These are phyloP conservation scores for Trachymyrmex septentrionalis DNA, from an alignment of 1,140 invertebrate genomes.

Conservation along the genomic window DNA sequence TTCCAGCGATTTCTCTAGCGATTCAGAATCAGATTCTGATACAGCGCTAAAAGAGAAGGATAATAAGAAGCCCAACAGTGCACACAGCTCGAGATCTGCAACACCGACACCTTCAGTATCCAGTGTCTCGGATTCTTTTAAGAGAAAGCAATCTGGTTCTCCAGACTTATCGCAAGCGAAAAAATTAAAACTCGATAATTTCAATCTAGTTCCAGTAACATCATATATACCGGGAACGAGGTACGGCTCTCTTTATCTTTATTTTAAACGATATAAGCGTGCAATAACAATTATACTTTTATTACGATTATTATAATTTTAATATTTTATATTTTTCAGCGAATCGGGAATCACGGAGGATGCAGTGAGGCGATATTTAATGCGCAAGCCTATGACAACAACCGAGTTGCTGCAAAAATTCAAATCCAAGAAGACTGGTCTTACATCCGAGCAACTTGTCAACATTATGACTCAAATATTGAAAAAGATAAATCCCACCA, in stretches of 20 bases:
- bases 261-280: not conserved
- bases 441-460: constrained; percentile 95
- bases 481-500: constrained; percentile 97
- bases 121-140: constrained; percentile 76
- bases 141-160: constrained; percentile 86
- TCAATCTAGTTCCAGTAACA: constrained; percentile 81
- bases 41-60: constrained; percentile 86
- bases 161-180: constrained; percentile 88
- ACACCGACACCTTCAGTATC: constrained; percentile 87
- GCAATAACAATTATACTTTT: not conserved
- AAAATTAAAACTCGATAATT: constrained; percentile 88
- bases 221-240: constrained; percentile 85
- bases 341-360: constrained; percentile 97
- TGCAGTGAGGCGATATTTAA: constrained; percentile 96
- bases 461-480: constrained; percentile 97
- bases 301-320: constrained; percentile 23
- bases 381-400: constrained; percentile 98
- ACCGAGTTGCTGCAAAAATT: constrained; percentile 98
- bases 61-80: constrained; percentile 84
- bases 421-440: constrained; percentile 97
- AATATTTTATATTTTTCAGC: constrained; percentile 85
- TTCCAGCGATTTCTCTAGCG: constrained; percentile 91
- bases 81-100: constrained; percentile 89
- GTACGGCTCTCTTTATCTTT: constrained; percentile 69
- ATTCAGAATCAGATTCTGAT: constrained; percentile 91